These are phyloP conservation scores for Melangyna quadrimaculata DNA, from an alignment of 2,888 invertebrate species.

Conservation along the genomic window DNA sequence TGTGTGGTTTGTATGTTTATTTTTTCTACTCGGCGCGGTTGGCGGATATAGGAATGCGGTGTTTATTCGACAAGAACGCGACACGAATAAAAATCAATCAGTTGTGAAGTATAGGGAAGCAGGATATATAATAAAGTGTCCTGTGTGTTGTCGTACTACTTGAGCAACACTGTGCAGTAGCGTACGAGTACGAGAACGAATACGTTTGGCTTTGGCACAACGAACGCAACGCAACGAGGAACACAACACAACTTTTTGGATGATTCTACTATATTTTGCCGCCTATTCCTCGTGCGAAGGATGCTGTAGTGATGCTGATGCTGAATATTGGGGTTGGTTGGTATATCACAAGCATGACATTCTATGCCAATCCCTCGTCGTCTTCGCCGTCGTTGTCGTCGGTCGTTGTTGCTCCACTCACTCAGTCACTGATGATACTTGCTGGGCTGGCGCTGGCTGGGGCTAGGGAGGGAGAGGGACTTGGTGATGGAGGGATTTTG, in stretches of 20 bases:
- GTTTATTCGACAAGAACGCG: slow-evolving; percentile 69
- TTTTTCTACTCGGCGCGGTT: background rate
- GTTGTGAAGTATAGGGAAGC: slow-evolving; percentile 60
- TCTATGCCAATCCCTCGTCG: slow-evolving; percentile 50
- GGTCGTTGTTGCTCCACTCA: slow-evolving; percentile 32
- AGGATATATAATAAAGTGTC: slow-evolving; percentile 55
- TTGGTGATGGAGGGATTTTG: slow-evolving; percentile 34
- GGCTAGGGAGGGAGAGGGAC: too few species aligned
- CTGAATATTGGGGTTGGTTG: slow-evolving; percentile 29
- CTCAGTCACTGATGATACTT: slow-evolving; percentile 51
- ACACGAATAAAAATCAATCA: slow-evolving; percentile 71
- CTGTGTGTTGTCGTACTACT: slow-evolving; percentile 53
- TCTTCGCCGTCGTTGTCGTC: background rate
- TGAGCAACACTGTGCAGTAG: slow-evolving; percentile 50
- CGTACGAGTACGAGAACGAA: slow-evolving; percentile 11
- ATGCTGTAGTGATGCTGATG: background rate
- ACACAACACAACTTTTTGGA: slow-evolving; percentile 62
- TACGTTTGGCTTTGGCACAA: slow-evolving; percentile 19
- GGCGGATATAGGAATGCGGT: slow-evolving; percentile 3
- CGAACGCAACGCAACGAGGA: slow-evolving; percentile 22
- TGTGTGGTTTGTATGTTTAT: background rate
- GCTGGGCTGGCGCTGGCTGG: background rate
- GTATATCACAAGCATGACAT: slow-evolving; percentile 38
- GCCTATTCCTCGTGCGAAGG: slow-evolving; percentile 57
- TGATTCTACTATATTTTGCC: slow-evolving; percentile 68